Percentiles rank a stretch among this genome's conserved stretches.
Conservation (phyloP, 2,113 vertebrate genomes). For the Crocuta crocuta region DNA sequence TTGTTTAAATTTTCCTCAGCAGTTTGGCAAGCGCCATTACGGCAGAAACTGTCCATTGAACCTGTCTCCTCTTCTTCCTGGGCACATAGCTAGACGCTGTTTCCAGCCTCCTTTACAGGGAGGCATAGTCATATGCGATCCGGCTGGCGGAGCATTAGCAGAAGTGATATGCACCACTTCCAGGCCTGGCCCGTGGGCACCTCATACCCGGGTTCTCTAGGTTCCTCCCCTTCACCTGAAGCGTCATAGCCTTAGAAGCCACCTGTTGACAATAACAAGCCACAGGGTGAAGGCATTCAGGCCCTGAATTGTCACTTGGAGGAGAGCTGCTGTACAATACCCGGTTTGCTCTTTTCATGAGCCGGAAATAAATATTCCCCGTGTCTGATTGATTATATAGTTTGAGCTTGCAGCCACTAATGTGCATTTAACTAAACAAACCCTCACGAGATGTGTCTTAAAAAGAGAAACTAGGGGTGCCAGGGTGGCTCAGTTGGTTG, state of each 20-base stretch:
- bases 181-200: not conserved
- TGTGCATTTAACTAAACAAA: not conserved
- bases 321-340: not conserved
- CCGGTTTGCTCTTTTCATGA: not conserved
- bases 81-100: not conserved
- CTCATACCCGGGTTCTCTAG: not conserved
- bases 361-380: not conserved
- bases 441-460: not conserved
- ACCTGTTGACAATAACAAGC: not conserved
- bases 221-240: not conserved
- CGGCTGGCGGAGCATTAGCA: too few relatives aligned
- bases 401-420: not conserved
- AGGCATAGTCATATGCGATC: not conserved
- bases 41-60: not conserved
- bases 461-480: slow-evolving; percentile 6
- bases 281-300: not conserved
- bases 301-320: not conserved
- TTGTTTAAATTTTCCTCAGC: not conserved
- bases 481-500: too few relatives aligned
- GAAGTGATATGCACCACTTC: not conserved
- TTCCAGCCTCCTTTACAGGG: not conserved
- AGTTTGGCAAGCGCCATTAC: not conserved
- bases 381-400: not conserved
- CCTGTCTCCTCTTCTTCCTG: not conserved
- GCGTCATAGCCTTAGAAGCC: not conserved